These are phyloP conservation scores for Phortica variegata DNA, from an alignment of 1,140 invertebrate genomes.

Conservation along the genomic window DNA sequence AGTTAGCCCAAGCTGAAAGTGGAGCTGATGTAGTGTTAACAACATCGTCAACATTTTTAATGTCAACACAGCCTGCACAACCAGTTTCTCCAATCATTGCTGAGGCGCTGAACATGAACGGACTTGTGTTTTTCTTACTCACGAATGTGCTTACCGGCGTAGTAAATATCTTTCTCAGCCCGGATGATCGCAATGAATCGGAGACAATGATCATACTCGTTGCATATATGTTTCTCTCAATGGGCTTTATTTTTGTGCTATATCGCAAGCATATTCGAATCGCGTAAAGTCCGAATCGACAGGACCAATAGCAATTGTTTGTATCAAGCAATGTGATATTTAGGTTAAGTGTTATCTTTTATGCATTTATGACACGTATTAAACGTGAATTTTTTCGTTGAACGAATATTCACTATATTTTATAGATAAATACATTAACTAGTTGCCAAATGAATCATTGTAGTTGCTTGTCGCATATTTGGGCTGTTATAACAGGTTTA, in stretches of 20 bases:
- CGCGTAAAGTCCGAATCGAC: conserved; percentile 25
- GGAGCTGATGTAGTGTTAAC: not conserved
- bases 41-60: not conserved
- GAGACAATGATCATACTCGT: conserved; percentile 29
- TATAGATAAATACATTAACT: too few relatives aligned
- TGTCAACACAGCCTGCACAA: not conserved
- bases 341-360: too few relatives aligned
- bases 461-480: too few relatives aligned
- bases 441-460: too few relatives aligned
- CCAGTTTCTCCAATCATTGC: conserved; percentile 19
- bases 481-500: too few relatives aligned
- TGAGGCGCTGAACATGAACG: conserved; percentile 37
- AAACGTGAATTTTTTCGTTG: too few relatives aligned
- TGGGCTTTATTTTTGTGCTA: conserved; percentile 22
- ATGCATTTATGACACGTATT: too few relatives aligned
- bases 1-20: not conserved
- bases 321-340: too few relatives aligned
- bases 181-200: conserved; percentile 2
- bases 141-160: conserved; percentile 39
- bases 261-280: conserved; percentile 28
- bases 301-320: too few relatives aligned
- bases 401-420: too few relatives aligned
- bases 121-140: conserved; percentile 29
- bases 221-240: conserved; percentile 26
- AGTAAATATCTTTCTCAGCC: conserved; percentile 32